phyloP scores from a whole-genome alignment of 2,888 invertebrate genomes.

The Hemicrepidius hirtus region DNA sequence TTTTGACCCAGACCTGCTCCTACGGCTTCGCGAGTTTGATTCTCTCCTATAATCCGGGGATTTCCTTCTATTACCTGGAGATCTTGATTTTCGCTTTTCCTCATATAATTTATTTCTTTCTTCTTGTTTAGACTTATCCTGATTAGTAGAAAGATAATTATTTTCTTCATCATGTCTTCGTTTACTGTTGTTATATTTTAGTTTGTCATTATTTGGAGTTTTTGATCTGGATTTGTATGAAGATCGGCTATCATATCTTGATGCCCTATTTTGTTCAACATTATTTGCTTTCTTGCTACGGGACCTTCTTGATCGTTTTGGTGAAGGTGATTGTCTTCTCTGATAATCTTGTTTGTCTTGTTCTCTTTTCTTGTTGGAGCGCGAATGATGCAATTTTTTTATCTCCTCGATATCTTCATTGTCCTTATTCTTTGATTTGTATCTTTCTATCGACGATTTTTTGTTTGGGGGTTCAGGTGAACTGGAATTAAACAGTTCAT shows the following conservation, averaged over 20 bases:
- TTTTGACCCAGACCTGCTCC: slow-evolving; percentile 6
- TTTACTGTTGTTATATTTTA: slow-evolving; percentile 29
- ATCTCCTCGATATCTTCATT: slow-evolving; percentile 23
- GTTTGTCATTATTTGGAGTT: slow-evolving; percentile 26
- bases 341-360: slow-evolving; percentile 13
- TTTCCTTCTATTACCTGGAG: slow-evolving; percentile 31
- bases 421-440: slow-evolving; percentile 61
- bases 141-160: too few relatives aligned
- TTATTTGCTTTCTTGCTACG: slow-evolving; percentile 28
- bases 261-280: slow-evolving; percentile 20
- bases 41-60: slow-evolving; percentile 3
- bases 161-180: slow-evolving; percentile 32
- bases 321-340: slow-evolving; percentile 36
- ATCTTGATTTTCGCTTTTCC: slow-evolving; percentile 12
- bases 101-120: slow-evolving; percentile 30
- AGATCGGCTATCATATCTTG: slow-evolving; percentile 10
- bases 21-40: background rate
- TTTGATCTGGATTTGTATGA: slow-evolving; percentile 31
- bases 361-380: slow-evolving; percentile 27
- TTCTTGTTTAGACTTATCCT: background rate
- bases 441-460: slow-evolving; percentile 56
- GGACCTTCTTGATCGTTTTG: slow-evolving; percentile 47
- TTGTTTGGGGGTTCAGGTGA: slow-evolving; percentile 64
- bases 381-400: slow-evolving; percentile 57
- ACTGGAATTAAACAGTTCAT: too few relatives aligned